Evolutionary conservation across 53 echinoderm and acorn worm species (phyloP).

Genomic region (Zoroaster sp.): DNA sequence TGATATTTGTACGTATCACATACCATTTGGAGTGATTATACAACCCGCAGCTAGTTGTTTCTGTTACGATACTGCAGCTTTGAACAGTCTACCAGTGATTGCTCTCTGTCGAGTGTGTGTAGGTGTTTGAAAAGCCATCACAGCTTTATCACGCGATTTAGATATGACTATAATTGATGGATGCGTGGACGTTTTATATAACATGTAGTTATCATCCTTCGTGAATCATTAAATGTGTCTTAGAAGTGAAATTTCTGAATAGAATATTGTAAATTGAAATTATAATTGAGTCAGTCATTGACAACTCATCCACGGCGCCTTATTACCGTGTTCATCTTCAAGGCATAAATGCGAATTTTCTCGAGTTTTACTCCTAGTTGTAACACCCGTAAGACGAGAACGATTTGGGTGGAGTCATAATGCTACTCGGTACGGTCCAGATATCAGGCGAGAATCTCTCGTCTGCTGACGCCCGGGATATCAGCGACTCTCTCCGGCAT

Average conservation of each 20-base stretch:
- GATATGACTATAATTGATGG: not conserved
- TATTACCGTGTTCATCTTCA: too few species aligned
- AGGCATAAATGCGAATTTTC: not conserved
- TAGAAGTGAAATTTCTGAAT: not conserved
- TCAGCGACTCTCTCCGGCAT: slow-evolving; percentile 47
- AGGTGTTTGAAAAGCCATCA: not conserved
- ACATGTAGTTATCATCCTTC: not conserved
- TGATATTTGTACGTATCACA: not conserved
- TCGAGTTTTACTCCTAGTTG: not conserved
- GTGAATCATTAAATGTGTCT: not conserved
- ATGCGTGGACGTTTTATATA: not conserved
- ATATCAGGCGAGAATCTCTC: slow-evolving; percentile 62
- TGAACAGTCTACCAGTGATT: not conserved
- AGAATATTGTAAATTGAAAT: not conserved
- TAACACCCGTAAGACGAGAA: not conserved
- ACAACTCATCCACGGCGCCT: too few species aligned
- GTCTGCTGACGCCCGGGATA: slow-evolving; percentile 51
- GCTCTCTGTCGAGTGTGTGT: not conserved
- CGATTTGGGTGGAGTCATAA: not conserved
- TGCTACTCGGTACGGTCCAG: slow-evolving; percentile 66
- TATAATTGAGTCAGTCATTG: too few species aligned
- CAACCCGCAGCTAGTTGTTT: too few species aligned
- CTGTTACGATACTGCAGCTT: too few species aligned
- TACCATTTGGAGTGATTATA: too few species aligned
- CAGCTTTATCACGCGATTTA: too few species aligned